phyloP scores from a whole-genome alignment of 2,888 invertebrate genomes.

The Biston betularia region DNA sequence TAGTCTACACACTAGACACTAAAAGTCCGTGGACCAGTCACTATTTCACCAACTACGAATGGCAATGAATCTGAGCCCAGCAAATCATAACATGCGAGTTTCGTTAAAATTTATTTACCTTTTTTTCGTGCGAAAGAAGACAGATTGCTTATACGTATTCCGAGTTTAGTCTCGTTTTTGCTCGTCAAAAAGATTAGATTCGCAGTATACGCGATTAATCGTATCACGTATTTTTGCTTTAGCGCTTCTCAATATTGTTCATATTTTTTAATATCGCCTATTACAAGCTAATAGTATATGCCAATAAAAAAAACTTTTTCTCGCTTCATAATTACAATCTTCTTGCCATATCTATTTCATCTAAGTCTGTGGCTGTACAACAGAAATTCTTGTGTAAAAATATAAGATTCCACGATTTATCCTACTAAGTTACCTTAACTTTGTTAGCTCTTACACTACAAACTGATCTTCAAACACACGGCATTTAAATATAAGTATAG shows the following conservation, averaged over 20 bases:
- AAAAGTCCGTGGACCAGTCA: not conserved
- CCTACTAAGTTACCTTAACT: slow-evolving; percentile 21
- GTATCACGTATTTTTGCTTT: not conserved
- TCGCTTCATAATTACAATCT: not conserved
- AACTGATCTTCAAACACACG: slow-evolving; percentile 35
- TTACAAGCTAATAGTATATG: slow-evolving; percentile 1
- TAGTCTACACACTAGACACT: not conserved
- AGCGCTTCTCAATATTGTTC: not conserved
- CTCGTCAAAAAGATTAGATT: not conserved
- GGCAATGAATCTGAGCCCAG: not conserved
- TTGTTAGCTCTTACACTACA: slow-evolving; percentile 35
- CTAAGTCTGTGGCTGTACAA: slow-evolving; percentile 12
- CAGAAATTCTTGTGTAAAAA: slow-evolving; percentile 36
- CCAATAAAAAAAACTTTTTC: slow-evolving; percentile 3
- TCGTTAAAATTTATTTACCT: too few relatives aligned
- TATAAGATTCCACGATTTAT: slow-evolving; percentile 40
- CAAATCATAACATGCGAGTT: too few relatives aligned
- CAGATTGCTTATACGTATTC: too few relatives aligned
- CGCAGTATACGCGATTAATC: too few relatives aligned
- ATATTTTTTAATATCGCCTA: not conserved
- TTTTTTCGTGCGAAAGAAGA: too few relatives aligned
- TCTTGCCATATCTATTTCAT: slow-evolving; percentile 12
- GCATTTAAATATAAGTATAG: slow-evolving; percentile 39
- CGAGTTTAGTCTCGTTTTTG: too few relatives aligned
- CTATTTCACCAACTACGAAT: not conserved